Evolutionary conservation across 1,140 invertebrate genomes (phyloP).

Genomic region (Cecropterus lyciades): DNA sequence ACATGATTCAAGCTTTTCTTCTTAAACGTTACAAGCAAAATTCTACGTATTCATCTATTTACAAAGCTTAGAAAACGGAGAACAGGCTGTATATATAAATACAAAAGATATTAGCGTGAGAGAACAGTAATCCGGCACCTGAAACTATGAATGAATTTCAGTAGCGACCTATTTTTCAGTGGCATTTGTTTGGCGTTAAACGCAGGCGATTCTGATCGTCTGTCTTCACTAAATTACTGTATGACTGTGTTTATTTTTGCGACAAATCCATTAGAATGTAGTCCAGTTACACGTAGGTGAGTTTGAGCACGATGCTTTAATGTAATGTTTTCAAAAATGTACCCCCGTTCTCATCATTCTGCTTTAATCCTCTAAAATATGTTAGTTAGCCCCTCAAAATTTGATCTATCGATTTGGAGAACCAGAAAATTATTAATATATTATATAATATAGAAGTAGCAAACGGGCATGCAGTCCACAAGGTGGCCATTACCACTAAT

Average conservation of each 20-base stretch:
- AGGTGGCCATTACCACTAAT: too few relatives aligned
- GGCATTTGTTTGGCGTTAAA: slow-evolving; percentile 26
- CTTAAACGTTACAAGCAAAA: slow-evolving; percentile 3
- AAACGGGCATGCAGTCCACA: too few relatives aligned
- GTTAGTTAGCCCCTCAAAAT: too few relatives aligned
- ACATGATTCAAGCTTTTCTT: slow-evolving; percentile 3
- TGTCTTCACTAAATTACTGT: slow-evolving; percentile 28
- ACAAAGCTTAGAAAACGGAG: not conserved
- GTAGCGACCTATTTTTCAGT: slow-evolving; percentile 27
- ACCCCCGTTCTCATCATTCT: too few relatives aligned
- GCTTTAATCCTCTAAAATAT: too few relatives aligned
- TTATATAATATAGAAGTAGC: too few relatives aligned
- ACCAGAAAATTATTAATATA: too few relatives aligned
- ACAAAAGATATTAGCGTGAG: not conserved
- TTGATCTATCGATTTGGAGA: too few relatives aligned
- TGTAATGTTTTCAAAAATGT: not conserved
- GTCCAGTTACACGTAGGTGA: slow-evolving; percentile 22
- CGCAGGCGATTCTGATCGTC: slow-evolving; percentile 17
- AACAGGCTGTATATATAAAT: not conserved
- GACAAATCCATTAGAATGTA: slow-evolving; percentile 31
- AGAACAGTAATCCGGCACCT: slow-evolving; percentile 6
- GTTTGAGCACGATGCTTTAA: not conserved
- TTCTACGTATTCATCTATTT: slow-evolving; percentile 9
- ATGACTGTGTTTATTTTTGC: slow-evolving; percentile 31
- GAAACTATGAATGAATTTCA: slow-evolving; percentile 31